Evolutionary conservation across 2,113 vertebrate genomes (phyloP).

Genomic region (Athene noctua): DNA sequence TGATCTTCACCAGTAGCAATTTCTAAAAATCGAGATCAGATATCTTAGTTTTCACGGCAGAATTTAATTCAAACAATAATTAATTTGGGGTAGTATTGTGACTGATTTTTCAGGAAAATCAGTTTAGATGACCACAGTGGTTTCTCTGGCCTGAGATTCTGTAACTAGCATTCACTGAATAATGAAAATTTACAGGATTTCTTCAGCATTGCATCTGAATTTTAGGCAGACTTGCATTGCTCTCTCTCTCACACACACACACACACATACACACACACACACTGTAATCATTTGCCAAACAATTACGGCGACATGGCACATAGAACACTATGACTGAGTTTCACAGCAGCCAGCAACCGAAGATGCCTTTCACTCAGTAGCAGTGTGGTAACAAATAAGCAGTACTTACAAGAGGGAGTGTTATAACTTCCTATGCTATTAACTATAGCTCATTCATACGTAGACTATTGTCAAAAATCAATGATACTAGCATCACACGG

Average conservation of each 20-base stretch:
- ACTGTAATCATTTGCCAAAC: neutral
- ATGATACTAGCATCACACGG: neutral
- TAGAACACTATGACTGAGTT: neutral
- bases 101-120: neutral
- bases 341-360: neutral
- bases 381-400: neutral
- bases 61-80: neutral
- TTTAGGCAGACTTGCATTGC: neutral
- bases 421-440: constrained; percentile 1
- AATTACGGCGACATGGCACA: neutral
- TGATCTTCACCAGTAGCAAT: neutral
- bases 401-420: neutral
- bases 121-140: neutral
- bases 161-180: neutral
- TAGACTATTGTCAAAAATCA: constrained; percentile 27
- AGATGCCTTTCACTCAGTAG: neutral
- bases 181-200: neutral
- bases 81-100: neutral
- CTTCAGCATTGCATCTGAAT: neutral
- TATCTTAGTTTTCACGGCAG: neutral
- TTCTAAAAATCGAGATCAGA: neutral
- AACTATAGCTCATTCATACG: neutral
- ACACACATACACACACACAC: no score
- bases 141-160: neutral
- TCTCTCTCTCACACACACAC: neutral